Percentiles rank a stretch among this genome's conserved stretches.
phyloP scores from a whole-genome alignment of 2,888 invertebrate genomes.

The Leucozona laternaria region DNA sequence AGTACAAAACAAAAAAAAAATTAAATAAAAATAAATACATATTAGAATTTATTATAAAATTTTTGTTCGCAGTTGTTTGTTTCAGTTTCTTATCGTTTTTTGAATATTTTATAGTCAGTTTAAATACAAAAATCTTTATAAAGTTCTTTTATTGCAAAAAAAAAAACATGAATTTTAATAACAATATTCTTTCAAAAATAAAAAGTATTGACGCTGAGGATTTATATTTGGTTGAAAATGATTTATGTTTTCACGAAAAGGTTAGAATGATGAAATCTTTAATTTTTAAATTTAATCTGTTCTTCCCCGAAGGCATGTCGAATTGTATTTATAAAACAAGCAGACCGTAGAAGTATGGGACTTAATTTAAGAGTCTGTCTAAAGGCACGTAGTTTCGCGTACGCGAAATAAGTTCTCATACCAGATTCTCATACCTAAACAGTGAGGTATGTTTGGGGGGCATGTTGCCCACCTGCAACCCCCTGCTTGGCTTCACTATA shows the following conservation, averaged over 20 bases:
- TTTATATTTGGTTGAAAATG: constrained; percentile 83
- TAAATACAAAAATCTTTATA: background rate
- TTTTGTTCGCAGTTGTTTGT: background rate
- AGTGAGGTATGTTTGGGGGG: no score
- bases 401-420: no score
- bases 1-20: background rate
- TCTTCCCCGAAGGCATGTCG: background rate
- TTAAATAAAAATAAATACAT: no score
- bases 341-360: no score
- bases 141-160: background rate
- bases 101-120: background rate
- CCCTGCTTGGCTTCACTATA: no score
- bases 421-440: no score
- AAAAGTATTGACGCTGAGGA: constrained; percentile 78
- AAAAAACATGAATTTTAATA: constrained; percentile 19
- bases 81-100: background rate
- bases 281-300: background rate
- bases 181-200: constrained; percentile 40
- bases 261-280: constrained; percentile 77
- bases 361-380: no score
- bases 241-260: constrained; percentile 84
- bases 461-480: no score
- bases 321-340: no score
- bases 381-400: no score
- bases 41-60: background rate